Evolutionary conservation across 2,797 vertebrate species (phyloP).

Genomic region (Semotilus atromaculatus): DNA sequence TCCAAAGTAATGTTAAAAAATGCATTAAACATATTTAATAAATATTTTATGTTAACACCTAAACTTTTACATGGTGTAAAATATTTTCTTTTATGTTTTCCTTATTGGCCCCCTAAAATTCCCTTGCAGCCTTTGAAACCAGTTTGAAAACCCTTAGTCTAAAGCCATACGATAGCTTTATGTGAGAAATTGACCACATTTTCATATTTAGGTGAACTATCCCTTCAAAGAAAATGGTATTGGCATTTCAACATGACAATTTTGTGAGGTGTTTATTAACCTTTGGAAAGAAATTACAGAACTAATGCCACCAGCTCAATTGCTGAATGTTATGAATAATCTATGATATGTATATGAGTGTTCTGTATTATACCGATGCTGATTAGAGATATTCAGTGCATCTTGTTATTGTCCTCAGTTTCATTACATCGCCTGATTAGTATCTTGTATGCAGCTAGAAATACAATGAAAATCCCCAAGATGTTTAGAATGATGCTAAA

Average conservation of each 20-base stretch:
- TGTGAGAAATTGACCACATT: neutral
- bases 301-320: conserved; percentile 8
- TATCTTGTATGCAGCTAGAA: conserved; percentile 31
- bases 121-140: too few relatives aligned
- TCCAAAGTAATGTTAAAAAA: neutral
- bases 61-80: neutral
- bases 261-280: conserved; percentile 16
- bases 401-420: conserved; percentile 27
- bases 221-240: neutral
- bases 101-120: neutral
- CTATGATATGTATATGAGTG: conserved; percentile 21
- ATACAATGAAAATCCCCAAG: conserved; percentile 11
- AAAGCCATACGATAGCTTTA: neutral
- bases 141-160: neutral
- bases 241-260: neutral
- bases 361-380: conserved; percentile 18
- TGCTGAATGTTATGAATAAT: conserved; percentile 43
- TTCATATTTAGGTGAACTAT: neutral
- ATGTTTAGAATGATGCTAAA: conserved; percentile 38
- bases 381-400: conserved; percentile 31
- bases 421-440: conserved; percentile 36
- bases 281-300: conserved; percentile 21
- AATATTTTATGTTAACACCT: neutral
- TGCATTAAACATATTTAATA: neutral
- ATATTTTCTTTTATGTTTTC: neutral